Base-by-base conservation (phyloP, 1,140 invertebrate genomes). In the Agrypnia vestita region DNA sequence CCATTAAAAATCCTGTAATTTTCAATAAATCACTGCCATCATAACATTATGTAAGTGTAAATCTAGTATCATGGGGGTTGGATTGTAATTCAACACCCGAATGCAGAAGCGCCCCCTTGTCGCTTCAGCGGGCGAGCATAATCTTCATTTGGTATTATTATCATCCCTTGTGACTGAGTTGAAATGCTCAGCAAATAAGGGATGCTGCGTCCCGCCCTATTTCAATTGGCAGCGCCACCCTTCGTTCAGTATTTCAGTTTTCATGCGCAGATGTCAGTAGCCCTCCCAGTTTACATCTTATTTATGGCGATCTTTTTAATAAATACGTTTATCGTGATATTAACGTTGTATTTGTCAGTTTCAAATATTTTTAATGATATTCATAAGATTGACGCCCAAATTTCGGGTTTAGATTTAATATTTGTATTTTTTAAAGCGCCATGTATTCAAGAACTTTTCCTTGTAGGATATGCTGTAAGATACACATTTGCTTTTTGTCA, bases 141-240 rank as follows among this genome's bases (percentile, higher is more conserved):
- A 81, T 81, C 67, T 73, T 77, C 80, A 81, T 81, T 81, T 74
- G 74, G 74, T 21, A 81, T 81, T 77, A 78, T 78, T 71, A 81
- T 75, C 79, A 77, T 80, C 79, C 79, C 79, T 53, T 71, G 67
- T 51, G 74, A 79, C 80, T 76, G 76, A 61, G 76, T 62, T 74
- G 69, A 75, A 81, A 64, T 73, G 80, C 61, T 78, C 74, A 12
- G 75, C 75, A 81, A 81, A 81, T 77, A 81, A 69, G 73, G 78
- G 73, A 47, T 51, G 76, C 74, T 69, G 6, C 51, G 12, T 25
- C n/a, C 72, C 25, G 51, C 61, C 55, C 76, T 46, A 25, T 67
- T 74, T 55, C 71, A 43, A 74, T 55, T 44, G 71, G 12, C 56
- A 53, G 64, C 17, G 71, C 47, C 17, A n/a, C 69, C 72, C 61